These are phyloP conservation scores for Arenaria interpres DNA, from an alignment of 2,113 vertebrate genomes.

Conservation along the genomic window DNA sequence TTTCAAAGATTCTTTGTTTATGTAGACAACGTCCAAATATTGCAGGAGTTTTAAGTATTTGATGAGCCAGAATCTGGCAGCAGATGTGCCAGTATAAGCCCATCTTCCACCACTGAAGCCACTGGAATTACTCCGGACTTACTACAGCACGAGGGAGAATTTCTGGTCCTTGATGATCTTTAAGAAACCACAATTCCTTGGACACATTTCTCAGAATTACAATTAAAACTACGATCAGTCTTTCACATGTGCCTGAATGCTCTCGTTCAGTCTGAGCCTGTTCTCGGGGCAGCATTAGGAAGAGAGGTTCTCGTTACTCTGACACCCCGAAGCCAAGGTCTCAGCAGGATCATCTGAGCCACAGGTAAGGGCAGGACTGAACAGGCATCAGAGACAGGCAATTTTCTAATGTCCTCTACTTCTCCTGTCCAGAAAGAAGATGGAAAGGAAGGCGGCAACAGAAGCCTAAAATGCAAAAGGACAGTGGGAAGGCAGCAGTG, in stretches of 20 bases:
- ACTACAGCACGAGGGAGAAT: neutral
- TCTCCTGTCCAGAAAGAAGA: neutral
- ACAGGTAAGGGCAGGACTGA: neutral
- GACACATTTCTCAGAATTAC: neutral
- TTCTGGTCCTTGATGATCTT: neutral
- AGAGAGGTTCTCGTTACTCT: neutral
- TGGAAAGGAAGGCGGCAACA: neutral
- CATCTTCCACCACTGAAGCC: neutral
- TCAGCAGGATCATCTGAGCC: neutral
- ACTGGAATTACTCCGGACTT: neutral
- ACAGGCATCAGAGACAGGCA: neutral
- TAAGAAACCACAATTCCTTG: neutral
- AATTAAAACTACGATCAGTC: neutral
- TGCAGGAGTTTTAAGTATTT: neutral
- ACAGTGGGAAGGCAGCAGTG: neutral
- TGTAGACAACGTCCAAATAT: neutral
- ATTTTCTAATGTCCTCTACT: neutral
- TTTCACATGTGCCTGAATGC: neutral
- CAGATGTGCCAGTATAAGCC: neutral
- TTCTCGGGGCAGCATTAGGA: neutral
- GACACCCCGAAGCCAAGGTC: neutral
- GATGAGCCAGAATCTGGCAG: neutral
- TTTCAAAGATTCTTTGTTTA: conserved; percentile 32
- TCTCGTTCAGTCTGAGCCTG: neutral
- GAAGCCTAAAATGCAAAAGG: neutral